Conservation (phyloP, 2,888 invertebrate species). For the Cabera pusaria region DNA sequence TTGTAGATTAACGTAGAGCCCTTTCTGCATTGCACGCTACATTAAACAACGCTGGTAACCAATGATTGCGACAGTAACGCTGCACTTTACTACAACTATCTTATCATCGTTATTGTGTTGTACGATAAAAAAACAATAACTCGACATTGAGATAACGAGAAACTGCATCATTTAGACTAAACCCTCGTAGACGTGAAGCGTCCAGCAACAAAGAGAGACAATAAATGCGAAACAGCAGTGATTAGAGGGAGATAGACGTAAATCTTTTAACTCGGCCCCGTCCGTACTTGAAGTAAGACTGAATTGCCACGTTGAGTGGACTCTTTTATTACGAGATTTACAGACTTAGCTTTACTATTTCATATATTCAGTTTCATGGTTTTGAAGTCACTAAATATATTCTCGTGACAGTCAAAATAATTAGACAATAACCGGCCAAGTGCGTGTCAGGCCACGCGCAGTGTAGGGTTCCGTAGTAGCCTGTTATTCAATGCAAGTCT, state of each 20-base stretch:
- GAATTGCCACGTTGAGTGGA: constrained; percentile 53
- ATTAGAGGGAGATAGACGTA: constrained; percentile 46
- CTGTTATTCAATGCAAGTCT: no score
- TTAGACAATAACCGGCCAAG: no score
- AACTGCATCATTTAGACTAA: constrained; percentile 54
- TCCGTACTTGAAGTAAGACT: constrained; percentile 48
- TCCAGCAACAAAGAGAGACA: constrained; percentile 45
- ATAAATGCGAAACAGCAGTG: constrained; percentile 37
- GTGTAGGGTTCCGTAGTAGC: no score
- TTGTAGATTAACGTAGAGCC: constrained; percentile 29
- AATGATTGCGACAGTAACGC: constrained; percentile 26
- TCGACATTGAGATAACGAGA: constrained; percentile 52
- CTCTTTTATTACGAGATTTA: constrained; percentile 55
- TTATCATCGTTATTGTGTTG: constrained; percentile 37
- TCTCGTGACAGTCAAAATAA: no score
- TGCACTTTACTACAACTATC: constrained; percentile 33
- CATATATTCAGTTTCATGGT: constrained; percentile 17
- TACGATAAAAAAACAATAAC: constrained; percentile 46
- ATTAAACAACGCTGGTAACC: constrained; percentile 25
- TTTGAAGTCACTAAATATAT: no score
- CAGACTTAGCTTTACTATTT: constrained; percentile 39
- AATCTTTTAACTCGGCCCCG: constrained; percentile 39
- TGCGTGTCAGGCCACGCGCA: no score
- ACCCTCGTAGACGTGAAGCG: constrained; percentile 44
- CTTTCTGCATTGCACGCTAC: constrained; percentile 30